Conservation (phyloP, 2,888 invertebrate species). For the Ormyrus nitidulus region DNA sequence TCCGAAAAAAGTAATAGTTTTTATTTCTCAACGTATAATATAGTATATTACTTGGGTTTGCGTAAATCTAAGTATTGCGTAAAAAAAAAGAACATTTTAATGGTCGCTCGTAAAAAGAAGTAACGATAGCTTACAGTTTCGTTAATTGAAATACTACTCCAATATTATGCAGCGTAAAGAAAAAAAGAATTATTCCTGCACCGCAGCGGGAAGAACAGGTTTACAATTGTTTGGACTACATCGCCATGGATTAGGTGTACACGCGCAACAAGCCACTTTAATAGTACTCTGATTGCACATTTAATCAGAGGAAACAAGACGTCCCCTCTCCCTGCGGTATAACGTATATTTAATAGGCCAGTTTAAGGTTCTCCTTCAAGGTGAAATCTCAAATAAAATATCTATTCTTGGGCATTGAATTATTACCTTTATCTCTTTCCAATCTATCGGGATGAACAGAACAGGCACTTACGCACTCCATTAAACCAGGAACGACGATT, state of each 20-base stretch:
- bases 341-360: neutral
- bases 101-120: too few relatives aligned
- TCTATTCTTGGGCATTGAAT: constrained; percentile 17
- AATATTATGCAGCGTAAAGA: neutral
- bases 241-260: neutral
- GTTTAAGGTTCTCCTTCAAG: constrained; percentile 13
- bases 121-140: too few relatives aligned
- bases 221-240: constrained; percentile 22
- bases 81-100: too few relatives aligned
- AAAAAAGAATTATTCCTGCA: neutral
- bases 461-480: constrained; percentile 26
- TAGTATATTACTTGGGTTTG: too few relatives aligned
- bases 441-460: neutral
- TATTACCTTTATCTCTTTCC: neutral
- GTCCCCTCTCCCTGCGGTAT: neutral
- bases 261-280: constrained; percentile 15
- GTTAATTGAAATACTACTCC: too few relatives aligned
- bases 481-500: constrained; percentile 17
- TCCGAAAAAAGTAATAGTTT: too few relatives aligned
- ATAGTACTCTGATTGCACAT: constrained; percentile 9
- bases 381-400: constrained; percentile 38
- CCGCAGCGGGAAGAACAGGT: neutral
- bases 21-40: too few relatives aligned
- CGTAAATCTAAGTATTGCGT: too few relatives aligned
- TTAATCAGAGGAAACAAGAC: constrained; percentile 35